A percentile compares a stretch with the other conserved stretches of the same genome.
phyloP scores from a whole-genome alignment of 2,888 invertebrate species.

The Omphaloscelis lunosa region DNA sequence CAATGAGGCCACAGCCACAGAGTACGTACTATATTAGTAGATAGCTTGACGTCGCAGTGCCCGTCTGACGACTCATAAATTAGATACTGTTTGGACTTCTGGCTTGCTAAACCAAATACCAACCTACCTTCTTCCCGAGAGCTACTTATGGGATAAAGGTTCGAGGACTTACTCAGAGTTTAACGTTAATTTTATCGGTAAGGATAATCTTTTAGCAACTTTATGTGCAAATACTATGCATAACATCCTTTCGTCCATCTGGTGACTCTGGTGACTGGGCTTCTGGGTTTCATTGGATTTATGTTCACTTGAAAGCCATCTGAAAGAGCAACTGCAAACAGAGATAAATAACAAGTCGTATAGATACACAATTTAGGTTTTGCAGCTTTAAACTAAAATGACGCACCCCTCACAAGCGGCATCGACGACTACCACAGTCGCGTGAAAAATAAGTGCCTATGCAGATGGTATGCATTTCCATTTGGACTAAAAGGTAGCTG shows the following conservation, averaged over 20 bases:
- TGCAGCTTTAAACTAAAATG: neutral
- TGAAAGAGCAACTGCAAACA: conserved; percentile 26
- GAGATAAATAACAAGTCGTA: neutral
- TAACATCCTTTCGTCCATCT: conserved; percentile 66
- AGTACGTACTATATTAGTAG: neutral
- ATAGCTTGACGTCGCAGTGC: neutral
- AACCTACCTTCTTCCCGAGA: neutral
- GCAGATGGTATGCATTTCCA: neutral
- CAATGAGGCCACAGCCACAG: neutral
- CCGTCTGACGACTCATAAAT: neutral
- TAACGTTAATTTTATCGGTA: conserved; percentile 72
- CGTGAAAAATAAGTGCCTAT: neutral
- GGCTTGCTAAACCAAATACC: neutral
- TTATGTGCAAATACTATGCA: conserved; percentile 77
- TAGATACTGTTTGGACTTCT: neutral
- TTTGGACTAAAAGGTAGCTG: neutral
- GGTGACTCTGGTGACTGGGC: conserved; percentile 45
- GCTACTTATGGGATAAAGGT: neutral
- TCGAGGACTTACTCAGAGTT: conserved; percentile 74
- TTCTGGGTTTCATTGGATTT: conserved; percentile 30
- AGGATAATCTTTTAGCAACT: conserved; percentile 73
- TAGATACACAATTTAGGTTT: neutral
- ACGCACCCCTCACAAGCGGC: neutral
- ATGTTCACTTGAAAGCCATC: conserved; percentile 13
- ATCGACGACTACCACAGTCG: neutral